Evolutionary conservation across 2,888 invertebrate species (phyloP), one percentile per base, ranked within the genome.

Genomic region (Acleris literana): DNA sequence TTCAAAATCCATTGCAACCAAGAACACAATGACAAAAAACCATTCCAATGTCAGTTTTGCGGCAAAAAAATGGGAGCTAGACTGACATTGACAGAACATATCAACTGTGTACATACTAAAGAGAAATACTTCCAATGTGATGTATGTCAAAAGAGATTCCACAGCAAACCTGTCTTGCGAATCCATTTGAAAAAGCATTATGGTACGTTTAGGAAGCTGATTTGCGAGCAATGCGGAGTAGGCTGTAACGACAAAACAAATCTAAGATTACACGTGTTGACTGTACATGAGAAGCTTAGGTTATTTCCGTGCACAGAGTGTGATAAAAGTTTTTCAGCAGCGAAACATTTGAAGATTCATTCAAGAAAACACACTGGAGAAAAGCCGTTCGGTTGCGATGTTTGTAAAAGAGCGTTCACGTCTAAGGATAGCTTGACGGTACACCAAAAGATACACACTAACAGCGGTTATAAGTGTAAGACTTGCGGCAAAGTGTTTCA

Each of bases 121-220:
- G 53, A 62, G 18, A 49, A 29, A 0, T 57, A 22, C 39, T 66
- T 52, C 53, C 61, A 66, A 48, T 66, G 66, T 11, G 66, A 66
- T 18, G 2, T 33, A 1, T 66, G 66, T n/a, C 46, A 53, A n/a
- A 66, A 66, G 16, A 57, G 22, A 11, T 66, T 66, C 13, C 46
- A 66, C 7, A 56, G n/a, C 33, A 66, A 66, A 11, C 56, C 51
- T 6, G 48, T 62, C 0, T 44, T 66, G 17, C 52, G 18, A 16
- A 53, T 66, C 46, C 66, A 66, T 48, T n/a, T 66, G 7, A 46
- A 5, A 5, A 66, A 66, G 11, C 66, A 66, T 6, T 13, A 44
- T n/a, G 66, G 66, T 2, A 66, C 61, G 3, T 66, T 66, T 39
- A 66, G 56, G 11, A 66, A 66, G 18, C 22, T 66, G 2, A 66